These are phyloP conservation scores for Hyles euphorbiae DNA, from an alignment of 1,140 invertebrate genomes.

Conservation along the genomic window DNA sequence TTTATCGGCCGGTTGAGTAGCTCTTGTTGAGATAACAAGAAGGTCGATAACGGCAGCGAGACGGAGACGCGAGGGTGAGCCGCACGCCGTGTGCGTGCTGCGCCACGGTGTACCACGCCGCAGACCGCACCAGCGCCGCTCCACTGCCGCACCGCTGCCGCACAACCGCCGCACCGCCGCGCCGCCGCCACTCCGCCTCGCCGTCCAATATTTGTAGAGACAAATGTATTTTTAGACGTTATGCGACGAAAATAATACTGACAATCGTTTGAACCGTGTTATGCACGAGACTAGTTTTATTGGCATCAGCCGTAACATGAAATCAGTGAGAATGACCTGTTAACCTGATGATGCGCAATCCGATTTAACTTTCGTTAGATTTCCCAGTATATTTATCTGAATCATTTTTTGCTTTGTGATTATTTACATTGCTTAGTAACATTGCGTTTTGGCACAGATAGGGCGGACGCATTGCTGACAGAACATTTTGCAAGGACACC, in stretches of 20 bases:
- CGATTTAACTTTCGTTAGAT: neutral
- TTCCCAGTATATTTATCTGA: neutral
- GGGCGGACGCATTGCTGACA: no score
- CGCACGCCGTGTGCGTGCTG: constrained; percentile 25
- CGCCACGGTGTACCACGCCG: no score
- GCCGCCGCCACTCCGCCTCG: constrained; percentile 24
- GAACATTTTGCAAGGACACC: no score
- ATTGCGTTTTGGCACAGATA: no score
- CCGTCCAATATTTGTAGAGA: constrained; percentile 53
- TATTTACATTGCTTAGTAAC: neutral
- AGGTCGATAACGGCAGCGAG: constrained; percentile 48
- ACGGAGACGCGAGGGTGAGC: constrained; percentile 23
- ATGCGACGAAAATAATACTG: constrained; percentile 54
- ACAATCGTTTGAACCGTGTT: constrained; percentile 37
- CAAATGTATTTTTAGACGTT: constrained; percentile 62
- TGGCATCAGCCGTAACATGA: constrained; percentile 6
- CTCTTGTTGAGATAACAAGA: constrained; percentile 62
- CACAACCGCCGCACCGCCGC: constrained; percentile 27
- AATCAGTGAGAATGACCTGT: constrained; percentile 8
- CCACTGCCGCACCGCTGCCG: constrained; percentile 16
- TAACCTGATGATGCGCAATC: constrained; percentile 1
- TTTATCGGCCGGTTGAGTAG: constrained; percentile 60
- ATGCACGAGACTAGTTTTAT: constrained; percentile 30
- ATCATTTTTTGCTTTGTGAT: neutral
- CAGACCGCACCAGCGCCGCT: constrained; percentile 21